These are phyloP conservation scores for Caerostris extrusa DNA, from an alignment of 1,140 invertebrate genomes.

Conservation along the genomic window DNA sequence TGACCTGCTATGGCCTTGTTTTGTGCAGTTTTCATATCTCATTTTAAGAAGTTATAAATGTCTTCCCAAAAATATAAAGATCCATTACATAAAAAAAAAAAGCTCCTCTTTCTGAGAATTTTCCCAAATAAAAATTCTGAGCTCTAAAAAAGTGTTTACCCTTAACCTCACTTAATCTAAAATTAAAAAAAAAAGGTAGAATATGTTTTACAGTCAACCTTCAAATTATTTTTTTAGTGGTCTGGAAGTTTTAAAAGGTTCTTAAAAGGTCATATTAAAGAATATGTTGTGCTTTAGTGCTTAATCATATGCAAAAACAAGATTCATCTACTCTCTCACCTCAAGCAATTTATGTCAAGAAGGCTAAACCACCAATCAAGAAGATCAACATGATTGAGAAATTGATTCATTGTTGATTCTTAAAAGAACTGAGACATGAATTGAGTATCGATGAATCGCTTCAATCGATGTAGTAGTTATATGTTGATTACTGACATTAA, in stretches of 20 bases:
- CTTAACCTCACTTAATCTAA: no score
- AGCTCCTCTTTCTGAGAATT: no score
- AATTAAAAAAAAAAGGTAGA: neutral
- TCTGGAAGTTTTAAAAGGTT: neutral
- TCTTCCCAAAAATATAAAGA: no score
- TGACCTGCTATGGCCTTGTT: no score
- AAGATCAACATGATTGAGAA: neutral
- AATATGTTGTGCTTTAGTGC: neutral
- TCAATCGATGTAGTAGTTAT: neutral
- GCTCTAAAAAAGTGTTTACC: no score
- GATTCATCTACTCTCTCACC: neutral
- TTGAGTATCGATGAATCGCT: neutral
- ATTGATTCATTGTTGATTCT: neutral
- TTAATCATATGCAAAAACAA: neutral
- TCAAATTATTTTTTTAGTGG: neutral
- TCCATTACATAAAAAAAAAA: no score
- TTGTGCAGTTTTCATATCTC: no score
- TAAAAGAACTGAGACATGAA: neutral
- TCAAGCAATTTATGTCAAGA: conserved; percentile 14
- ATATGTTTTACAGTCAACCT: neutral
- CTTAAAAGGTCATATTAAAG: neutral
- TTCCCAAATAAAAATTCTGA: no score
- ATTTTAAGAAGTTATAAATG: no score
- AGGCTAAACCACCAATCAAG: neutral
- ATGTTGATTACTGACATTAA: neutral